phyloP scores from a whole-genome alignment of 1,140 invertebrate genomes.

The Aphelenchoides besseyi region DNA sequence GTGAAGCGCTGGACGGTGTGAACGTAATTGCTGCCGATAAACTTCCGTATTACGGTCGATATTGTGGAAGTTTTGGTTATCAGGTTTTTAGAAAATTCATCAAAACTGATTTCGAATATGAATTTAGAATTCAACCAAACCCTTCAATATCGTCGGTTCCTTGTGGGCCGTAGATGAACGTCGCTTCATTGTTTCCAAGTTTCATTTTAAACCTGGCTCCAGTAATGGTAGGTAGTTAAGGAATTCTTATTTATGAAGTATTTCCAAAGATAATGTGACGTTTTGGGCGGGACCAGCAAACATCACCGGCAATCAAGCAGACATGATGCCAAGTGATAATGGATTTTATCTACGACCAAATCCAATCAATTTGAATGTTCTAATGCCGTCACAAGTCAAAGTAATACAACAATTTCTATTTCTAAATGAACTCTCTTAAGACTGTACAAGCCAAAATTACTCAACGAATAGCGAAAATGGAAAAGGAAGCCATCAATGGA shows the following conservation, averaged over 20 bases:
- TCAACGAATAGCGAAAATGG: neutral
- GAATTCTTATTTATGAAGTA: conserved; percentile 8
- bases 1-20: conserved; percentile 30
- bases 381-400: conserved; percentile 35
- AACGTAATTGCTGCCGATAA: conserved; percentile 43
- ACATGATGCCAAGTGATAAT: conserved; percentile 54
- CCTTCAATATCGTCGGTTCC: conserved; percentile 54
- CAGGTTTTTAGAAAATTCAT: conserved; percentile 21
- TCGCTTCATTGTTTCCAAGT: conserved; percentile 56
- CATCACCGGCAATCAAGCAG: conserved; percentile 40
- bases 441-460: conserved; percentile 23
- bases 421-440: conserved; percentile 25
- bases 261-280: conserved; percentile 57
- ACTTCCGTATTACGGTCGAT: conserved; percentile 58
- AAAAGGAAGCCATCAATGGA: conserved; percentile 7
- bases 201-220: conserved; percentile 54
- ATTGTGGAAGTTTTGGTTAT: conserved; percentile 57
- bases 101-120: neutral
- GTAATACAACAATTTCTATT: conserved; percentile 26
- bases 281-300: conserved; percentile 58
- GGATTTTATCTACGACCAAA: conserved; percentile 53
- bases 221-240: conserved; percentile 18
- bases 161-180: conserved; percentile 58
- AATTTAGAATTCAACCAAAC: conserved; percentile 34
- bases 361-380: conserved; percentile 47